Base-by-base conservation (phyloP, 2,797 vertebrate species). In the Thalassophryne amazonica region DNA sequence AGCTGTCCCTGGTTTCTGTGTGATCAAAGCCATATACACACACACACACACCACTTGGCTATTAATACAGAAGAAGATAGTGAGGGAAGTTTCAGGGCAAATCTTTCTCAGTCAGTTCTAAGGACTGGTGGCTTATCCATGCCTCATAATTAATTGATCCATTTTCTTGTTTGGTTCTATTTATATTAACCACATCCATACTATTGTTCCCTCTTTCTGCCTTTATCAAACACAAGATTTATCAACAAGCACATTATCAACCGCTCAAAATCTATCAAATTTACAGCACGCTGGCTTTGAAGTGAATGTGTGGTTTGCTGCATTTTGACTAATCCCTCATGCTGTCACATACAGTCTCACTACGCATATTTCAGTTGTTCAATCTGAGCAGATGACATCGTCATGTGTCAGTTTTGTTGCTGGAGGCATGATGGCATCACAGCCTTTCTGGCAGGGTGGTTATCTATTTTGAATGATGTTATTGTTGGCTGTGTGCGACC, bases 121-220 rank as follows among this genome's bases (percentile, higher is more conserved):
- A 75, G 51, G 30, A 63, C 51, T 59, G 1, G 24, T 6, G 31
- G 41, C 69, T 55, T 2, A 37, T 53, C 63, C 51, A 48, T 22
- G 32, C 40, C 69, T 81, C 77, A 81, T 80, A 24, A 78, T 45
- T 78, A 76, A 81, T 74, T 68, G 46, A 83, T 69, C 52, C 19
- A 34, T 21, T 39, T 62, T 42, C 49, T 59, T 22, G 53, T 67
- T 65, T 60, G 11, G 15, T 24, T 72, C 71, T 78, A 79, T 81
- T 81, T 66, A 70, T 68, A 74, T 2, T 3, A 16, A 21, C 43
- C 17, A 10, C 48, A 20, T 42, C 48, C 14, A 1, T 40, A 4
- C 58, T 15, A 39, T 36, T 39, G 18, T 30, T 34, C 45, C 37
- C 7, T 19, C 18, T n/a, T 27, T 52, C 17, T 45, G 29, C 16